Conservation (phyloP, 2,888 invertebrate genomes). For the Pyrgus malvae region DNA sequence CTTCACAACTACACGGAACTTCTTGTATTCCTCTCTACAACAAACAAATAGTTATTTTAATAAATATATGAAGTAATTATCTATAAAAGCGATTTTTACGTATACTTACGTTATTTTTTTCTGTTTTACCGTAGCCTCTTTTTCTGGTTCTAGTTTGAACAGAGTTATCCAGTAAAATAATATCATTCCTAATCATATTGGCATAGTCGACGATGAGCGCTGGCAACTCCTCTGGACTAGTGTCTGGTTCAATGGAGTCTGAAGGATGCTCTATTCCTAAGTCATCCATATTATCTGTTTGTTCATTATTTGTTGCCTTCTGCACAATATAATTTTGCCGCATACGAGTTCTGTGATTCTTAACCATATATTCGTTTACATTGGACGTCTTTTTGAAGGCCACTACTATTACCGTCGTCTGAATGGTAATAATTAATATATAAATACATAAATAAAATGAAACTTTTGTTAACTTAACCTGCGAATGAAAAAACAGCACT, state of each 20-base stretch:
- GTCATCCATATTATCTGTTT: constrained; percentile 47
- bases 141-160: constrained; percentile 68
- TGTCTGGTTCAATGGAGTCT: constrained; percentile 46
- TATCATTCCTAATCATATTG: constrained; percentile 68
- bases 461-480: constrained; percentile 49
- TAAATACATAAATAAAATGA: constrained; percentile 49
- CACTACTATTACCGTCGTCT: constrained; percentile 51
- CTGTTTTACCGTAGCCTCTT: constrained; percentile 63
- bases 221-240: constrained; percentile 56
- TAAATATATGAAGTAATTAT: neutral
- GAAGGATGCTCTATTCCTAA: constrained; percentile 44
- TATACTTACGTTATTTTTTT: constrained; percentile 54
- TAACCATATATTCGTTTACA: constrained; percentile 53
- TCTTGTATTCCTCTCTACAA: constrained; percentile 55
- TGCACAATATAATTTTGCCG: constrained; percentile 60
- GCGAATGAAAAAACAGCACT: constrained; percentile 37
- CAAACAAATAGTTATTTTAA: neutral
- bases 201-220: constrained; percentile 67
- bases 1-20: constrained; percentile 48
- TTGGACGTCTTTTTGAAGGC: constrained; percentile 52
- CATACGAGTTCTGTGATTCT: constrained; percentile 57
- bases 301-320: constrained; percentile 48
- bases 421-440: constrained; percentile 49
- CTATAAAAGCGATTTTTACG: neutral
- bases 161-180: constrained; percentile 67